Evolutionary conservation across 2,113 vertebrate genomes (phyloP), one percentile per base, ranked within the genome.

Genomic region (Kobus ellipsiprymnus): DNA sequence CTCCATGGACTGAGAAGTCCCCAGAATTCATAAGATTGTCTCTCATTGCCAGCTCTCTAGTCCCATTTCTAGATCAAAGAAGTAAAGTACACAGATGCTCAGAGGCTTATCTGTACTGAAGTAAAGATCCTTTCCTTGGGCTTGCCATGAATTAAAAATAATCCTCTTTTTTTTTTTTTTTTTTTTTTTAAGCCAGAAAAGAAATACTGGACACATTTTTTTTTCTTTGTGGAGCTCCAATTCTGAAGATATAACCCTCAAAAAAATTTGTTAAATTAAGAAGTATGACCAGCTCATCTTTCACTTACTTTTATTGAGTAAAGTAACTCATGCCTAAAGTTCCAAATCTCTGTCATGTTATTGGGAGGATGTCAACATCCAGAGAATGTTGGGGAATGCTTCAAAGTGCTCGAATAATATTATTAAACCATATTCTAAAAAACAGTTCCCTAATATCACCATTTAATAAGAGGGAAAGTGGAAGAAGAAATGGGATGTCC

Each of bases 301-400:
- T 98, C 90, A 89, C 90, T 98, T 87, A 96, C 60, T 94, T 94
- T 95, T 90, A 64, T 84, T 88, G 91, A 90, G 94, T 92, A 50
- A 98, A 98, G 96, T 77, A 27, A 90, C 91, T 97, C 30, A 55
- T 83, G 21, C 67, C 94, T 86, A 52, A 84, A 78, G 71, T 29
- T 52, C 15, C 30, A 59, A 27, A 83, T 87, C 23, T 91, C 77
- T 62, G 54, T 60, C 90, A 54, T 82, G 46, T 30, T 87, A 44
- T 50, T 74, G 40, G 36, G 46, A 88, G 3, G 4, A 14, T 78
- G 52, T 95, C 91, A 95, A 87, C 82, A 94, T 64, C 78, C 80
- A 87, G 62, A 54, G 14, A 11, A 30, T 74, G 54, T 30, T 86
- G 40, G 82, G 46, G 92, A 94, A 97, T 93, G 94, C 71, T 91